These are phyloP conservation scores for Tipula vernalis DNA, from an alignment of 2,888 invertebrate genomes.

Conservation along the genomic window DNA sequence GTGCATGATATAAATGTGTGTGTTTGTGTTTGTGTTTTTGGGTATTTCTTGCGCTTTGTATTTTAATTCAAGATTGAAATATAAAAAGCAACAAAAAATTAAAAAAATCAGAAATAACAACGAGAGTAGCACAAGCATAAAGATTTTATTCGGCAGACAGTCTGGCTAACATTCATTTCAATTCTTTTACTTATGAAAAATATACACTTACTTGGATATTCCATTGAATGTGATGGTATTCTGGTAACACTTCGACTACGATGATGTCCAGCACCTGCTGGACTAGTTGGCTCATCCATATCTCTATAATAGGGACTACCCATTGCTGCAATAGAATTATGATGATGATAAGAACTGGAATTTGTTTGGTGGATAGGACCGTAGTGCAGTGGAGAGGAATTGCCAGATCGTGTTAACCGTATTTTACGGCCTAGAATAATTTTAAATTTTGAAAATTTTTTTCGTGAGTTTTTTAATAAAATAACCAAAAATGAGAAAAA, in stretches of 20 bases:
- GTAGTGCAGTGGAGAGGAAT: slow-evolving; percentile 26
- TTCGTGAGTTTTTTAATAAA: background rate
- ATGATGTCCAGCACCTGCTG: slow-evolving; percentile 71
- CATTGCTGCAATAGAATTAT: slow-evolving; percentile 38
- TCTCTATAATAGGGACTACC: slow-evolving; percentile 58
- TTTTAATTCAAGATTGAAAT: background rate
- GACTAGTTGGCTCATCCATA: slow-evolving; percentile 75
- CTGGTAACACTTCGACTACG: slow-evolving; percentile 71
- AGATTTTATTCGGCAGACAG: background rate
- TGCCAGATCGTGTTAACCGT: slow-evolving; percentile 27
- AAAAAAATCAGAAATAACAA: background rate
- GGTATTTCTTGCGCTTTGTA: background rate
- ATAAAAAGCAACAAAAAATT: background rate
- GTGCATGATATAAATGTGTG: background rate
- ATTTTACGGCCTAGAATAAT: slow-evolving; percentile 23
- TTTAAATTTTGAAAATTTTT: slow-evolving; percentile 14
- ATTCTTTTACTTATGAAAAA: background rate
- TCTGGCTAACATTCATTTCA: background rate
- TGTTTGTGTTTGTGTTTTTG: background rate
- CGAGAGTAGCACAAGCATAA: background rate
- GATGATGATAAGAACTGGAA: slow-evolving; percentile 37
- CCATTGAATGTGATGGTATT: slow-evolving; percentile 48
- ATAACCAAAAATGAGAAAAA: background rate
- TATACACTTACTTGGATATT: slow-evolving; percentile 40
- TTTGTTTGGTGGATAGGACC: slow-evolving; percentile 19